Base-by-base conservation (phyloP, 2,113 vertebrate species). In the Malurus elegans region DNA sequence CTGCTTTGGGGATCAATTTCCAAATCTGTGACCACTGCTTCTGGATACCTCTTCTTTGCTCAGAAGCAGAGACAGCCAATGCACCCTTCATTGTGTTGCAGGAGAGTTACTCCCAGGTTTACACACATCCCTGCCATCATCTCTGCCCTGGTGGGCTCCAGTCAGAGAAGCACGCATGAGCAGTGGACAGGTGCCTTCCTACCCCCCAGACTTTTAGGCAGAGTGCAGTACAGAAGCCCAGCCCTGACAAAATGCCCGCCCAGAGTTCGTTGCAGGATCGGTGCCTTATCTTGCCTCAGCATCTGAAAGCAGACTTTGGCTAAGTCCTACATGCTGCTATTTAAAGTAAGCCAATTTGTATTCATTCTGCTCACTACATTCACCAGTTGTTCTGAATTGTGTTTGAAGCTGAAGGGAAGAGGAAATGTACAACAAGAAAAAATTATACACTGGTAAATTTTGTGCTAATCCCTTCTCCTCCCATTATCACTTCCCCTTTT, bases 331-430 rank as follows among this genome's bases (percentile, higher is more conserved):
- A 92, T 14, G 81, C 88, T 96, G 91, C 95, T 97, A 97, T 97
- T 96, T 97, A 96, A 96, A 96, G 97, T 62, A 93, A 97, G 92
- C 72, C 96, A 96, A 97, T 97, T 97, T 97, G 96, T 95, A 95
- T 97, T 96, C 95, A 95, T 96, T 96, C 96, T 96, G 92, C 92
- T 91, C 9, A 58, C 92, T 93, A 93, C 93, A 96, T 96, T 96
- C 97, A 96, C 93, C 94, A 96, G 94, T 96, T 96, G 94, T 96
- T 96, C 95, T 95, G 94, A 96, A 97, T 96, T 96, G 92, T 96
- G 90, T 96, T 96, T 95, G 89, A 91, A 96, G 90, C 93, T 90
- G 93, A 94, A 61, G 75, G 76, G 80, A 95, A 97, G 80, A 94
- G 74, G 70, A 86, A 97, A 97, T 96, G 93, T 94, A 92, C 81